Evolutionary conservation across 2,888 invertebrate genomes (phyloP).

Genomic region (Aleiodes alternator): DNA sequence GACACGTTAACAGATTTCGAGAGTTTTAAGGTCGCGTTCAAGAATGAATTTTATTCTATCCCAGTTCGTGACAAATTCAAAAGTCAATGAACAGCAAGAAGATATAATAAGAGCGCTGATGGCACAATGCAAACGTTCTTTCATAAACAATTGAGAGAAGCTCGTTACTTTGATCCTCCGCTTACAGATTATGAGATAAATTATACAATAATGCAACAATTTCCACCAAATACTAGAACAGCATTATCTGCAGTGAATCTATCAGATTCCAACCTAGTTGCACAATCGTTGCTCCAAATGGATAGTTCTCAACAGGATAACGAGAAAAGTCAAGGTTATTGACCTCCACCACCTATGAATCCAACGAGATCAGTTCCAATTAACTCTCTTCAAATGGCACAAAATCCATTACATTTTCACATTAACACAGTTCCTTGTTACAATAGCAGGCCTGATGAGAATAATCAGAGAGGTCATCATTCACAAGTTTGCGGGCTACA

Average conservation of each 20-base stretch:
- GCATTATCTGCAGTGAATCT: constrained; percentile 18
- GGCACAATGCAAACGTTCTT: constrained; percentile 43
- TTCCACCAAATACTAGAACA: not conserved
- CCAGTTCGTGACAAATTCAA: no score
- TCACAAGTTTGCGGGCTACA: not conserved
- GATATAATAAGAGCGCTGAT: no score
- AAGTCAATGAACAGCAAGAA: no score
- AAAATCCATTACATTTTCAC: no score
- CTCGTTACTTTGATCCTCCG: no score
- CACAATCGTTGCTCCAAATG: constrained; percentile 25
- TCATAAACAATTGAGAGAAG: constrained; percentile 36
- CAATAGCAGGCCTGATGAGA: no score
- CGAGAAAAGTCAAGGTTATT: no score
- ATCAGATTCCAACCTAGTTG: constrained; percentile 12
- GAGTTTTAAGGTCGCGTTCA: no score
- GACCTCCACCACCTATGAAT: not conserved
- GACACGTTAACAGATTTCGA: no score
- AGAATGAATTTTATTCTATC: no score
- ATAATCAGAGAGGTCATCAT: not conserved
- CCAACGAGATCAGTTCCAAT: not conserved
- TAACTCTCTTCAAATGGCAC: not conserved
- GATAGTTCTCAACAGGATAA: not conserved
- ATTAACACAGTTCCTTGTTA: no score
- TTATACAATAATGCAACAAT: constrained; percentile 34
- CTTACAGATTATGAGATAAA: no score